Percentiles rank a stretch among this genome's conserved stretches.
phyloP scores from a whole-genome alignment of 2,113 vertebrate genomes.

The Gulo gulo region DNA sequence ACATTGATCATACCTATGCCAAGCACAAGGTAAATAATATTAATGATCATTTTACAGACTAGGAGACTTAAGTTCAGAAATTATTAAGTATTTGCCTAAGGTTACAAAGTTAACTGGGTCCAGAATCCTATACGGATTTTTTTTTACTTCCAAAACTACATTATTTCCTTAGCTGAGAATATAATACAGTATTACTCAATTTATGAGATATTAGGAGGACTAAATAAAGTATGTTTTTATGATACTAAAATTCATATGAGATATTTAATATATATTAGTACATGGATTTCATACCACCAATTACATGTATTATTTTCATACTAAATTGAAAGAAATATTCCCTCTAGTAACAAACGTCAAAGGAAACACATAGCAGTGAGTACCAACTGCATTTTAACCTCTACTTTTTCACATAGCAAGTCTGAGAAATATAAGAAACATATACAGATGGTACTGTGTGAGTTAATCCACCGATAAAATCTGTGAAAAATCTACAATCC shows the following conservation, averaged over 20 bases:
- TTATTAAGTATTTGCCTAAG: background rate
- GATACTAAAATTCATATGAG: background rate
- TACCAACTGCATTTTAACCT: background rate
- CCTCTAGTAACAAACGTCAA: background rate
- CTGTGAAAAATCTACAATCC: background rate
- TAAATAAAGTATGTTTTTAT: background rate
- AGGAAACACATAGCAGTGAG: background rate
- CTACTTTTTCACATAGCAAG: background rate
- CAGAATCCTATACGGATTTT: background rate
- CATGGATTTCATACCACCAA: background rate
- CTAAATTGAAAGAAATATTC: constrained; percentile 21
- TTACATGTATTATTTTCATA: constrained; percentile 22
- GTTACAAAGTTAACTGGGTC: background rate
- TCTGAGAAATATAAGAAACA: background rate
- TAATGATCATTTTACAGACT: background rate
- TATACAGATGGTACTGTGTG: background rate
- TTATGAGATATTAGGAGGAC: background rate
- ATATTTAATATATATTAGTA: background rate
- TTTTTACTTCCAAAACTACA: background rate
- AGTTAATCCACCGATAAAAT: background rate
- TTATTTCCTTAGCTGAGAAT: constrained; percentile 8
- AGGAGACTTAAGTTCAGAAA: background rate
- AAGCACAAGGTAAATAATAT: background rate
- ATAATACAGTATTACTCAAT: background rate
- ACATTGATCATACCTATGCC: background rate